Evolutionary conservation across 2,113 vertebrate species (phyloP), one percentile per base, ranked within the genome.

Genomic region (Arizona elegans): DNA sequence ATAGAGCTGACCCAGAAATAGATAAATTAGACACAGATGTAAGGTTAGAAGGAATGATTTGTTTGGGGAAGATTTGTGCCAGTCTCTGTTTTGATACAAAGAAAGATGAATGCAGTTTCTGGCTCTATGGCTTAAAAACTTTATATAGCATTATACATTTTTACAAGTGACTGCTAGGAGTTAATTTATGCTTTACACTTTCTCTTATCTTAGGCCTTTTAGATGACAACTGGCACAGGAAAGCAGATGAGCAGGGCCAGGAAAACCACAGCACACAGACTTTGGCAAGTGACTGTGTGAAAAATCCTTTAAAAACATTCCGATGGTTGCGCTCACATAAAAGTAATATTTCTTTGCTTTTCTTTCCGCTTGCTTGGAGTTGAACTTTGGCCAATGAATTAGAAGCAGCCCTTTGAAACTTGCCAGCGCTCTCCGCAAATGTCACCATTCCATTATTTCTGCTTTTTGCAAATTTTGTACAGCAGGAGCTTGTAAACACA

Each of bases 391-490:
- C 54, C 70, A 75, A 88, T 87, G 43, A 89, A 75, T 88, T 91
- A 90, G 24, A 47, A 91, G 55, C 38, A 38, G 56, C 70, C 17
- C 11, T 65, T 50, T 59, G 50, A 75, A 50, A 3, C 50, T 95
- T 91, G 92, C 33, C 50, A 15, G 89, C 2, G 0, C 87, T 90
- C 90, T 19, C 90, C 89, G 38, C 24, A 88, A 95, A 56, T 65
- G 75, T 90, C 53, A 50, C 89, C 91, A 92, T 90, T 94, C 75
- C 65, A 65, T 92, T 92, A 56, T 88, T 94, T 91, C 87, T 94
- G 62, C 93, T 93, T 94, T 58, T 95, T 92, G 21, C 3, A 92
- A 90, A 93, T 81, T 96, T 92, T 94, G 58, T 86, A 24, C 38
- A 86, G 75, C 91, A 65, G 56, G 93, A 75, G 91, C 90, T n/a